Base-by-base conservation (phyloP, 2,888 invertebrate genomes). In the Oscheius sp. region DNA sequence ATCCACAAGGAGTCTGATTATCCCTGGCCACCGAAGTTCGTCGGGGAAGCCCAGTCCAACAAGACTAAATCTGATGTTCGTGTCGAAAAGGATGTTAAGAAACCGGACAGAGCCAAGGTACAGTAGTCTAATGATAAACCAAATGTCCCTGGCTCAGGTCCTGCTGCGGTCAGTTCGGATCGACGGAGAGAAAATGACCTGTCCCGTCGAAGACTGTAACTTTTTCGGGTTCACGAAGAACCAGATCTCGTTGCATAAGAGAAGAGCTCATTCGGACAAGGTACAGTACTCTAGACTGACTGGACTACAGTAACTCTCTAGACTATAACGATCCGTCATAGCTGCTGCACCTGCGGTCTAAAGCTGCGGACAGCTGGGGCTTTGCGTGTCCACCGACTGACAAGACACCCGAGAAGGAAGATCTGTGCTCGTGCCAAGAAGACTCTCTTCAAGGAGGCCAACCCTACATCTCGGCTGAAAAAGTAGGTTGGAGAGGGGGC, bases 11-110 rank as follows among this genome's bases (percentile, higher is more conserved):
- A 74, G 59, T 68, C 55, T 2, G 66, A 37, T 1, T 60, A 79
- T 3, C 73, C 74, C 11, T 76, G 79, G 75, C 76, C 78, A n/a
- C 81, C 81, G 1, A 66, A 68, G 33, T 66, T 66, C 21, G 32
- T 74, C 10, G 37, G 33, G 5, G 59, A 66, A 11, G 48, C n/a
- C 1, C 59, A 71, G 29, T 32, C 29, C 42, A 63, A 35, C 48
- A 50, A 11, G 7, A 7, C 42, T 42, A 42, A 7, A 5, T 3
- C 7, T 42, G 7, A 42, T 5, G 42, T 42, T 5, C 42, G 4
- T 7, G 42, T 5, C 3, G 42, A 42, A 21, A 33, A 32, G n/a
- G 33, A 59, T 48, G 13, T 2, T 42, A 29, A 62, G 48, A 70
- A 55, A 53, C 33, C 9, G 13, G 13, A n/a, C 70, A 37, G 57